A percentile compares a stretch with the other conserved stretches of the same genome.
Evolutionary conservation across 2,797 vertebrate genomes (phyloP).

Genomic region (Astyanax mexicanus): DNA sequence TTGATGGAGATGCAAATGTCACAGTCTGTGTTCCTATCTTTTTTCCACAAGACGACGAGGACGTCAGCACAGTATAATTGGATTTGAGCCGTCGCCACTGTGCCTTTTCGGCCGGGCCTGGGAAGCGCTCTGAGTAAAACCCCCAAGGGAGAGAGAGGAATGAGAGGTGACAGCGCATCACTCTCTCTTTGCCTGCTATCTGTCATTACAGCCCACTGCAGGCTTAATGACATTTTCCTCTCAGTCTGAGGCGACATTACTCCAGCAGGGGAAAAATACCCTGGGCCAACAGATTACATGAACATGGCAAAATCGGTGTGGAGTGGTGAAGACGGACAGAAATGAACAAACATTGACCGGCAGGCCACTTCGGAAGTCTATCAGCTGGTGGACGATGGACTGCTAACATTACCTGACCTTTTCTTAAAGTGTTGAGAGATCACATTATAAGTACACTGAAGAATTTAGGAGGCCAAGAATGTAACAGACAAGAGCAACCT

Average conservation of each 20-base stretch:
- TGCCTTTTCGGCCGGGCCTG: constrained; percentile 55
- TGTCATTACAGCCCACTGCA: constrained; percentile 64
- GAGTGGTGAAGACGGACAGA: background rate
- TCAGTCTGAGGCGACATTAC: constrained; percentile 44
- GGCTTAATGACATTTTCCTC: constrained; percentile 64
- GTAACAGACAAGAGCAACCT: no score
- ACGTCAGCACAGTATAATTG: constrained; percentile 51
- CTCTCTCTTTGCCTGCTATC: constrained; percentile 61
- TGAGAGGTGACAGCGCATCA: constrained; percentile 51
- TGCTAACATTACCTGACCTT: background rate
- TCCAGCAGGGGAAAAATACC: constrained; percentile 32
- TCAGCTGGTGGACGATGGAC: background rate
- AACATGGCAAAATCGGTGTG: constrained; percentile 1
- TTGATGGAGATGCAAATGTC: constrained; percentile 28
- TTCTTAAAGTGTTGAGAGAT: background rate
- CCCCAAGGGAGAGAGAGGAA: constrained; percentile 36
- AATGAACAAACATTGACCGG: background rate
- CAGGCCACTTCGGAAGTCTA: background rate
- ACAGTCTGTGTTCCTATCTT: constrained; percentile 15
- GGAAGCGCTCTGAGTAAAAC: constrained; percentile 38
- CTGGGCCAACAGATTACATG: constrained; percentile 38
- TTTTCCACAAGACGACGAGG: background rate
- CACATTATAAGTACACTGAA: background rate
- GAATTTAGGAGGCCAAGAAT: no score
- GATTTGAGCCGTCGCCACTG: constrained; percentile 53